Percentiles rank a stretch among this genome's conserved stretches.
Conservation (phyloP, 2,113 vertebrate genomes). For the Castor canadensis region DNA sequence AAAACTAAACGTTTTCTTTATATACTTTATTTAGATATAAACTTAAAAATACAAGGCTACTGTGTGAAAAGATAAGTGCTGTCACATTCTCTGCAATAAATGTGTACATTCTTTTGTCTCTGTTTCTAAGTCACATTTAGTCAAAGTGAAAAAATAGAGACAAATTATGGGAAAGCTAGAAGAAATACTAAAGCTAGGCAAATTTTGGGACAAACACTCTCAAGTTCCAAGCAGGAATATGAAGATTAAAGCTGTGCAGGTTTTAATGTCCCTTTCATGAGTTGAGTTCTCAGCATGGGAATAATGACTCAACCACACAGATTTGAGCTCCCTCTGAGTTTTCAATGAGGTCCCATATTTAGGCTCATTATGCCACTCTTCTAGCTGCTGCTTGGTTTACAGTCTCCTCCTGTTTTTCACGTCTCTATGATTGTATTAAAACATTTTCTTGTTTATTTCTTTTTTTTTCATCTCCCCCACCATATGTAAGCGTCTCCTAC, state of each 20-base stretch:
- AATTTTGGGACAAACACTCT: background rate
- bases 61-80: background rate
- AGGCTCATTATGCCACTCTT: background rate
- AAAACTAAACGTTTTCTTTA: background rate
- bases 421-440: conserved; percentile 3
- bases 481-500: background rate
- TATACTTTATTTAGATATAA: background rate
- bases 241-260: background rate
- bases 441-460: conserved; percentile 38
- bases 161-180: background rate
- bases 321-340: background rate
- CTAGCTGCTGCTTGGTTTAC: background rate
- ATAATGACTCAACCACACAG: background rate
- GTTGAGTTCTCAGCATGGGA: background rate
- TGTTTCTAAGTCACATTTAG: background rate
- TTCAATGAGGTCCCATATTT: background rate
- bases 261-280: background rate
- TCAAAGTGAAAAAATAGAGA: background rate
- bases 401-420: background rate
- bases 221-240: background rate
- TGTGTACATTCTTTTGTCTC: background rate
- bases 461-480: background rate
- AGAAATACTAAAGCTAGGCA: background rate
- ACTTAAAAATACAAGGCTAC: background rate
- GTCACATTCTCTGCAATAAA: background rate